These are phyloP conservation scores for Psittacus erithacus DNA, from an alignment of 2,113 vertebrate genomes.

Conservation along the genomic window DNA sequence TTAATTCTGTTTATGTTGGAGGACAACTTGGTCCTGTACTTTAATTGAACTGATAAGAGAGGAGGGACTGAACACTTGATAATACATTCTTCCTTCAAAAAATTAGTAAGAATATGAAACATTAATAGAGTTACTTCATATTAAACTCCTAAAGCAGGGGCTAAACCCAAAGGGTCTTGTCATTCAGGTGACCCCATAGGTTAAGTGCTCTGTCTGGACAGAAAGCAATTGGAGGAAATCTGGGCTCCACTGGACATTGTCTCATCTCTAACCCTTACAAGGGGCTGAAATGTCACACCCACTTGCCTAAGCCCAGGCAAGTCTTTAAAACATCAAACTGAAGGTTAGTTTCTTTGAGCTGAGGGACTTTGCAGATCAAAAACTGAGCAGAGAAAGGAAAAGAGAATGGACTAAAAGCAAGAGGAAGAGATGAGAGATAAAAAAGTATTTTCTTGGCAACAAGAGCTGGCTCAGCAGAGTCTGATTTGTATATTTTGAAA, in stretches of 20 bases:
- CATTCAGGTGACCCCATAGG: background rate
- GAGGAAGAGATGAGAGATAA: background rate
- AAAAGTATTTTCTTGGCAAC: background rate
- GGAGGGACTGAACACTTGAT: constrained; percentile 44
- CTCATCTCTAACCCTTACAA: background rate
- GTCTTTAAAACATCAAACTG: background rate
- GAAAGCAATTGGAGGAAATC: background rate
- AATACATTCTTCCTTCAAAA: constrained; percentile 57
- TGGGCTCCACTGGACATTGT: background rate
- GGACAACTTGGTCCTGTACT: constrained; percentile 5
- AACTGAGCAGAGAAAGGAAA: background rate
- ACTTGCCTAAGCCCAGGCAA: constrained; percentile 7
- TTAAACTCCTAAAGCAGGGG: constrained; percentile 20
- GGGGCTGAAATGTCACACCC: background rate
- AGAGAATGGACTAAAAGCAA: background rate
- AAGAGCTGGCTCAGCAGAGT: background rate
- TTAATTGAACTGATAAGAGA: constrained; percentile 47
- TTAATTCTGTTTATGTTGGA: background rate
- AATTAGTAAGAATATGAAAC: constrained; percentile 53
- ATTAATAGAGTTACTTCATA: constrained; percentile 45
- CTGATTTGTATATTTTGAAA: background rate
- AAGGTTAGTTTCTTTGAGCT: background rate
- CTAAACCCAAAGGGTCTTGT: background rate
- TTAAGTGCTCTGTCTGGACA: background rate
- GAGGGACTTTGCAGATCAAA: background rate